A percentile compares a stretch with the other conserved stretches of the same genome.
Conservation (phyloP, 1,140 invertebrate species). For the Bombyx mori region DNA sequence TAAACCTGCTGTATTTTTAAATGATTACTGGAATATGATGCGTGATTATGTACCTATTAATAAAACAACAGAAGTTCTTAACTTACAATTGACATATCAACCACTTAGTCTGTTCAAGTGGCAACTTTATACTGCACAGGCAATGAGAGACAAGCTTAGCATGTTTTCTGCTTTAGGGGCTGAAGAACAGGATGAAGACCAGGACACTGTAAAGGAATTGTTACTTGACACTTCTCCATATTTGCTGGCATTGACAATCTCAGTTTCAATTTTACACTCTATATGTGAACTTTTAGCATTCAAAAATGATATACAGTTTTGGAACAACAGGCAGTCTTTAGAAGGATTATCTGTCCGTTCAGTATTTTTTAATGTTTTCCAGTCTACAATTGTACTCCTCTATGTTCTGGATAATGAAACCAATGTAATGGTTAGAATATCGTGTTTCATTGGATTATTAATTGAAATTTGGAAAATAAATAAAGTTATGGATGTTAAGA, state of each 20-base stretch:
- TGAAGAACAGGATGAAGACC: slow-evolving; percentile 89
- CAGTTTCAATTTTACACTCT: slow-evolving; percentile 95
- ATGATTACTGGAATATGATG: slow-evolving; percentile 99
- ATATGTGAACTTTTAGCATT: slow-evolving; percentile 99
- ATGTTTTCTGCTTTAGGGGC: slow-evolving; percentile 75
- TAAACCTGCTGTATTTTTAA: slow-evolving; percentile 95
- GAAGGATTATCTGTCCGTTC: slow-evolving; percentile 98
- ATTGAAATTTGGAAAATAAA: slow-evolving; percentile 99
- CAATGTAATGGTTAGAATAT: slow-evolving; percentile 94
- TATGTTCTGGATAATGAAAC: slow-evolving; percentile 99
- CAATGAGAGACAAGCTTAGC: slow-evolving; percentile 86
- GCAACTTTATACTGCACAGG: slow-evolving; percentile 97
- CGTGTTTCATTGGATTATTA: slow-evolving; percentile 92
- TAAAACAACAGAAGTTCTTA: slow-evolving; percentile 80
- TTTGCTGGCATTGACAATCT: slow-evolving; percentile 91
- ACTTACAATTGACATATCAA: slow-evolving; percentile 88
- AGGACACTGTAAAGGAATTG: slow-evolving; percentile 97
- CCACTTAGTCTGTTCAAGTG: slow-evolving; percentile 97
- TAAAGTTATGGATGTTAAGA: slow-evolving; percentile 91
- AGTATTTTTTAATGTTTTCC: slow-evolving; percentile 99
- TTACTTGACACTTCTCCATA: slow-evolving; percentile 98
- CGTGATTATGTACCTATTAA: slow-evolving; percentile 97
- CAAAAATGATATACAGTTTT: slow-evolving; percentile 99
- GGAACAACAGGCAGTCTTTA: slow-evolving; percentile 97
- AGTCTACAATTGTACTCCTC: slow-evolving; percentile 93